These are phyloP conservation scores for Microctenopoma steveboyesi DNA, from an alignment of 2,797 vertebrate genomes.

Conservation along the genomic window DNA sequence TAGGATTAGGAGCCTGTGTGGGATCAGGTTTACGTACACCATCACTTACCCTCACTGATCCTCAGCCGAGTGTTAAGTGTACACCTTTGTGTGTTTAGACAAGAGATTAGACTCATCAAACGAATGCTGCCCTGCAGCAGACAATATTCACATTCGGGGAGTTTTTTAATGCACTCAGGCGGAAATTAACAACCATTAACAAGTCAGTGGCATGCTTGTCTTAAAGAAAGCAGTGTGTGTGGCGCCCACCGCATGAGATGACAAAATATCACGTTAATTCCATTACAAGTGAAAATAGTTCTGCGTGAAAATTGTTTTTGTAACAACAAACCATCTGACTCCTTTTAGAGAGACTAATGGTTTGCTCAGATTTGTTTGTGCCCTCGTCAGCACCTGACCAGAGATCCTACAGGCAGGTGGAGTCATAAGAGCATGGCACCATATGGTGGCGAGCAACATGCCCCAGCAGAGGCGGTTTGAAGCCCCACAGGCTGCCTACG, in stretches of 20 bases:
- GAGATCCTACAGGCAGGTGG: constrained; percentile 50
- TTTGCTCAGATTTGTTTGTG: constrained; percentile 6
- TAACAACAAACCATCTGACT: constrained; percentile 10
- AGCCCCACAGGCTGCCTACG: constrained; percentile 52
- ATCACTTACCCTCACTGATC: constrained; percentile 53
- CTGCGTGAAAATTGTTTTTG: constrained; percentile 20
- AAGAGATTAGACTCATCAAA: constrained; percentile 67
- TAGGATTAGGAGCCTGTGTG: constrained; percentile 67
- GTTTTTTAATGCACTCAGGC: constrained; percentile 49
- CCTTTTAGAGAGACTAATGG: background rate
- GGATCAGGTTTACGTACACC: constrained; percentile 52
- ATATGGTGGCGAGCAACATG: constrained; percentile 44
- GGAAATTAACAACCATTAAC: constrained; percentile 46
- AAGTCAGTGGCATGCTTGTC: constrained; percentile 41
- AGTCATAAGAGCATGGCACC: constrained; percentile 41
- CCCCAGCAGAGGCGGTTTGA: constrained; percentile 52
- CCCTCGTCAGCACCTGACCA: constrained; percentile 4
- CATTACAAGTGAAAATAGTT: constrained; percentile 55
- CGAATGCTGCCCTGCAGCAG: constrained; percentile 38
- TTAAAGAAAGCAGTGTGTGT: constrained; percentile 35
- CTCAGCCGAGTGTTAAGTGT: constrained; percentile 39
- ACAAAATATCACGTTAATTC: constrained; percentile 65
- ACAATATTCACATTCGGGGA: constrained; percentile 55
- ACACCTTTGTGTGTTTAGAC: constrained; percentile 71
- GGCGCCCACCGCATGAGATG: constrained; percentile 36